Conservation (phyloP, 2,888 invertebrate species). For the Plagodis dolabraria region DNA sequence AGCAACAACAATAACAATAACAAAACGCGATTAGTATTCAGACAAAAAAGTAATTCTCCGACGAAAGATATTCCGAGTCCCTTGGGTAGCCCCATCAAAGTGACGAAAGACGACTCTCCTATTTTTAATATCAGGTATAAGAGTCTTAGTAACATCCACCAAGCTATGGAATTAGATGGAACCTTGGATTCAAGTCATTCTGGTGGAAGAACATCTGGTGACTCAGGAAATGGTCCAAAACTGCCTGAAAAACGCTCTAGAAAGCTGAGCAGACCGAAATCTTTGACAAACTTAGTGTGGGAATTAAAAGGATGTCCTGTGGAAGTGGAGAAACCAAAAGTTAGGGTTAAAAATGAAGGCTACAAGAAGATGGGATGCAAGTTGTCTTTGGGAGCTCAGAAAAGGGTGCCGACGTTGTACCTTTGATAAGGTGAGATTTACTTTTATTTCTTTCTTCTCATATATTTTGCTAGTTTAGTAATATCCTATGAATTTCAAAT, state of each 20-base stretch:
- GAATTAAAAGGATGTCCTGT: slow-evolving; percentile 85
- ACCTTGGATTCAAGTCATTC: slow-evolving; percentile 96
- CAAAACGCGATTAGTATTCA: slow-evolving; percentile 86
- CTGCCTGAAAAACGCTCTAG: slow-evolving; percentile 93
- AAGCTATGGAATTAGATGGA: slow-evolving; percentile 90
- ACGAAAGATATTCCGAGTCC: slow-evolving; percentile 89
- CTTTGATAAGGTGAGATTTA: slow-evolving; percentile 73
- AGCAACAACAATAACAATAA: slow-evolving; percentile 88
- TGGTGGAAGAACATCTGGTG: slow-evolving; percentile 93
- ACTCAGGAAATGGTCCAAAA: slow-evolving; percentile 91
- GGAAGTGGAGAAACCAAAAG: slow-evolving; percentile 78
- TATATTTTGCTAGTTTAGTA: no score
- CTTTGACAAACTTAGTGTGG: slow-evolving; percentile 95
- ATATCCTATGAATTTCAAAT: no score
- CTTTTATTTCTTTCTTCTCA: no score
- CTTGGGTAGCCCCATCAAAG: slow-evolving; percentile 77
- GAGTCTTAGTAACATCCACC: slow-evolving; percentile 89
- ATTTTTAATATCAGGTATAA: slow-evolving; percentile 91
- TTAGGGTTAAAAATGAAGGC: slow-evolving; percentile 79
- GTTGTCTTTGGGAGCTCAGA: slow-evolving; percentile 80
- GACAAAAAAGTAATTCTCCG: slow-evolving; percentile 90
- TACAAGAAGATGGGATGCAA: slow-evolving; percentile 82
- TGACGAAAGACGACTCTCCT: slow-evolving; percentile 89
- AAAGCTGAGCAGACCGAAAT: slow-evolving; percentile 92
- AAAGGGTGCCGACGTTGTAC: slow-evolving; percentile 84